Evolutionary conservation across 2,113 vertebrate species (phyloP), one percentile per base, ranked within the genome.

Genomic region (Amblyornis subalaris): DNA sequence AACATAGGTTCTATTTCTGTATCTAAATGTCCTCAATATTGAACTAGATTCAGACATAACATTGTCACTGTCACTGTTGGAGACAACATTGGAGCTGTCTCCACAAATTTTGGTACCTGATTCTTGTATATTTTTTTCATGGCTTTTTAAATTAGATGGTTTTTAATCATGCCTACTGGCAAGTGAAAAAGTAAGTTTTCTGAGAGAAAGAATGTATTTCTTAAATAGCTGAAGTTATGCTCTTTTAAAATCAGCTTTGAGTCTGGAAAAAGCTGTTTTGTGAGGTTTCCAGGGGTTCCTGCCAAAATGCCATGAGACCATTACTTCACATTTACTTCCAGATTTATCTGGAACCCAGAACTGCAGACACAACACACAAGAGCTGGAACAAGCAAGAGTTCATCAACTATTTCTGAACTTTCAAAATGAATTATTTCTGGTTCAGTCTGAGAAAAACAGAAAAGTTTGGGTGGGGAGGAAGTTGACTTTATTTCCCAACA

Each of bases 271-370:
- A 91, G 19, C 23, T 85, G 36, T 89, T 92, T 91, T 86, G 72
- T 95, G 84, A 96, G 69, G 29, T 94, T 96, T 95, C 87, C 94
- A 90, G 66, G 69, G 31, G 40, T 74, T 89, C 35, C 88, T 95
- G 94, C 76, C 81, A 96, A 95, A 95, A 94, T 93, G 84, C 91
- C 80, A 67, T 72, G 45, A 92, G 61, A 85, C 85, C 17, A 81
- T 94, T 79, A 83, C 80, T 97, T 95, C 71, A 86, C 78, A 95
- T 96, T 94, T 95, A 45, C 81, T 97, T 95, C 88, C 73, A 96
- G 91, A 91, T 92, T 90, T 90, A 86, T 96, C 93, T 96, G 95
- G 93, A 96, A 94, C 57, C 48, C 66, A 90, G 78, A 94, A 96
- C 33, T 48, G 42, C 62, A 96, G 90, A 94, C 84, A 87, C 47